phyloP scores from a whole-genome alignment of 2,113 vertebrate species.

The Gobio gobio region DNA sequence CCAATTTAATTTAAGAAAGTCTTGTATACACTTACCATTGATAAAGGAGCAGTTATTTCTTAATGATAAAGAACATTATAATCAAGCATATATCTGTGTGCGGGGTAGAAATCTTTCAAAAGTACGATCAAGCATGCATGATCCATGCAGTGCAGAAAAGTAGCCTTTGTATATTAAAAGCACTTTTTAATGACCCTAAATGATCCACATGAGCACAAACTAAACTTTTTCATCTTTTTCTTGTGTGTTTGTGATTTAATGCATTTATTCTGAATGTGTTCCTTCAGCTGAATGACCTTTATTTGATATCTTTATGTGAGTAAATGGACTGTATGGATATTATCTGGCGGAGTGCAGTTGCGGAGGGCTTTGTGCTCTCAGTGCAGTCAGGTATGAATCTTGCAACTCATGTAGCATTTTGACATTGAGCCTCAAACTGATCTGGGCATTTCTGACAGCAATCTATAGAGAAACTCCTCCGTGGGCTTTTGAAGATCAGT shows the following conservation, averaged over 20 bases:
- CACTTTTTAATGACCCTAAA: background rate
- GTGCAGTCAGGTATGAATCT: background rate
- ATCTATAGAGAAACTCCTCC: background rate
- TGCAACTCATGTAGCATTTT: background rate
- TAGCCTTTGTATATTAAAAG: background rate
- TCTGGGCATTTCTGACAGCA: slow-evolving; percentile 12
- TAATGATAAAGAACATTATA: background rate
- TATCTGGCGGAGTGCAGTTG: background rate
- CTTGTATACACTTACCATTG: background rate
- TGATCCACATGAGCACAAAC: background rate
- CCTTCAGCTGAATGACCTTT: slow-evolving; percentile 4
- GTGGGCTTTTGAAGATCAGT: background rate
- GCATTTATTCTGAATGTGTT: slow-evolving; percentile 11
- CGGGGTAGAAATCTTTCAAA: background rate
- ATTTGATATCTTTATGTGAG: slow-evolving; percentile 9
- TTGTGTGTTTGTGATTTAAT: background rate
- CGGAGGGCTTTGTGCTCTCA: slow-evolving; percentile 16
- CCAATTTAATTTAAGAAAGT: background rate
- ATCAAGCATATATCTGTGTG: background rate
- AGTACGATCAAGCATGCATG: background rate
- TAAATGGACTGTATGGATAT: slow-evolving; percentile 20
- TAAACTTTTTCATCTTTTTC: background rate
- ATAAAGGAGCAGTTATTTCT: background rate
- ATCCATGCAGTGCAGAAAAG: background rate
- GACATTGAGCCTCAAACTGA: background rate